Base-by-base conservation (phyloP, 1,140 invertebrate genomes). In the Ephestia elutella region DNA sequence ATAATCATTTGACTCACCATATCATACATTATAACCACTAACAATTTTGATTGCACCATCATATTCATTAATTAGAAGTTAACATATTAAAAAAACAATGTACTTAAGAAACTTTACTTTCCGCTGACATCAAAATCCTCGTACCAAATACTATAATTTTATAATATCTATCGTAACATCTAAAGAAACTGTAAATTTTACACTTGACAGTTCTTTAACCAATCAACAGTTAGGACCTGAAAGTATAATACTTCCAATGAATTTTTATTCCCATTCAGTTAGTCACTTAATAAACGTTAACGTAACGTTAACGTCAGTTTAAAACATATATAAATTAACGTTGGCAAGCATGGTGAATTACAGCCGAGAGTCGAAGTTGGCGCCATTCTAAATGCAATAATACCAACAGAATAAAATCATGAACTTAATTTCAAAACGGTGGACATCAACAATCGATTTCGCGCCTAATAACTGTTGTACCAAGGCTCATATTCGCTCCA, bases 31-130 rank as follows among this genome's bases (percentile, higher is more conserved):
- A 44, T 44, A 32, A 32, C 30, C 38, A 44, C 15, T 44, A 44
- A 44, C 10, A 44, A 15, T 73, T 73, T 65, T 53, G 64, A 78
- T 82, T 76, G 75, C 75, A 82, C 76, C 76, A 60, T 64, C 73
- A 62, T 70, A 77, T 57, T 64, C 71, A 72, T 65, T 5, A 5
- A 44, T 15, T 44, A 17, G 13, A 44, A 44, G n/a, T 44, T 44
- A 44, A 17, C 38, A 44, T 44, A n/a, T 44, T 15, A 44, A 44
- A 44, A 44, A 44, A n/a, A 44, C 38, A 44, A 44, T 44, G 38
- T 44, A 44, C 38, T 17, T 44, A 44, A 32, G 13, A 76, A 74
- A 74, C 72, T 44, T 55, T 55, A n/a, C 9, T 48, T 21, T 48
- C 20, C 49, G n/a, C 11, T 49, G 44, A 38, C 20, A 49, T 25